Conservation (phyloP, 2,888 invertebrate species). For the Abrostola tripartita region DNA sequence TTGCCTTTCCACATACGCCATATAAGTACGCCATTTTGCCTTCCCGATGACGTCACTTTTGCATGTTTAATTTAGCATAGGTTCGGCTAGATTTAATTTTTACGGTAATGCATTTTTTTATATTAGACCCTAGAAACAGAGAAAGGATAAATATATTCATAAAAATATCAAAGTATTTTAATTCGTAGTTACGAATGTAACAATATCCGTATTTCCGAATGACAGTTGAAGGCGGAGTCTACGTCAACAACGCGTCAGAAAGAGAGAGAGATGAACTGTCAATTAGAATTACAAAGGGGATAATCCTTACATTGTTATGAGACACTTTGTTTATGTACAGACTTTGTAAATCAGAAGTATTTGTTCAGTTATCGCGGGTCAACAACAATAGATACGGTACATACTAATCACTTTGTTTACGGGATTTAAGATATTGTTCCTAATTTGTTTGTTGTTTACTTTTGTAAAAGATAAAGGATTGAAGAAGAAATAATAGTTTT, state of each 20-base stretch:
- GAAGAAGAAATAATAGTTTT: constrained; percentile 7
- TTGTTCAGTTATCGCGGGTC: constrained; percentile 37
- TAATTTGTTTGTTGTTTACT: constrained; percentile 40
- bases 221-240: constrained; percentile 65
- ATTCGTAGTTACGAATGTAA: too few relatives aligned
- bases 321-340: constrained; percentile 40
- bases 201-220: not conserved
- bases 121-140: too few relatives aligned
- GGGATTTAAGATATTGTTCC: constrained; percentile 32
- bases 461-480: constrained; percentile 18
- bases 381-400: constrained; percentile 45
- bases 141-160: too few relatives aligned
- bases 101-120: too few relatives aligned
- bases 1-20: too few relatives aligned
- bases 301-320: constrained; percentile 58
- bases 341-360: constrained; percentile 28
- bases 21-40: too few relatives aligned
- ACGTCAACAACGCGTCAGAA: constrained; percentile 54
- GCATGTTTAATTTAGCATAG: too few relatives aligned
- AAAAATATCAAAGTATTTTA: too few relatives aligned
- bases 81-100: too few relatives aligned
- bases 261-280: constrained; percentile 70
- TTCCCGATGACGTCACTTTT: too few relatives aligned
- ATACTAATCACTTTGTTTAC: constrained; percentile 72
- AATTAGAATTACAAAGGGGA: constrained; percentile 69